These are phyloP conservation scores for Anthonomus grandis DNA, from an alignment of 1,140 invertebrate species.

Conservation along the genomic window DNA sequence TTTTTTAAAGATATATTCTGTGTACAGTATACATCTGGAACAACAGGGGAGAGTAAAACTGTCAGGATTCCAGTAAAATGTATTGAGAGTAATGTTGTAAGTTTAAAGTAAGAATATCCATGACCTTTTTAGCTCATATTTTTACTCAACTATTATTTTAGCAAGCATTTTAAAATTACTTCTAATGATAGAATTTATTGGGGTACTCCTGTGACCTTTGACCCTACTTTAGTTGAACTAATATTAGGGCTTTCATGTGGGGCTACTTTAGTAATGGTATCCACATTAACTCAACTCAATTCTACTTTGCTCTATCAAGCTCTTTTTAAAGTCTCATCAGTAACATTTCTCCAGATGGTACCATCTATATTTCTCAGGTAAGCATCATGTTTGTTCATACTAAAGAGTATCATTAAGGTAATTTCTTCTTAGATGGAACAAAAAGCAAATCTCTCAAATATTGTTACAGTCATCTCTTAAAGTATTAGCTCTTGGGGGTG, in stretches of 20 bases:
- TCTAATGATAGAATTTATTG: slow-evolving; percentile 64
- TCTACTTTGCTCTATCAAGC: slow-evolving; percentile 51
- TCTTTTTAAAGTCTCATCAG: slow-evolving; percentile 47
- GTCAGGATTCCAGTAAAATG: slow-evolving; percentile 60
- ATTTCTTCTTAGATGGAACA: slow-evolving; percentile 52
- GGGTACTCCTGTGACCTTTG: slow-evolving; percentile 75
- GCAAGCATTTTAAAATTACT: slow-evolving; percentile 53
- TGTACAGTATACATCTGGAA: slow-evolving; percentile 62
- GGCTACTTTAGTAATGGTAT: slow-evolving; percentile 62
- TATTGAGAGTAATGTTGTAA: slow-evolving; percentile 61
- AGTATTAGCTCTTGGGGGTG: slow-evolving; percentile 62
- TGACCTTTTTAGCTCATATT: not conserved
- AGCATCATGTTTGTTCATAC: not conserved
- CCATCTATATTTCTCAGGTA: slow-evolving; percentile 63
- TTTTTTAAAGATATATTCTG: slow-evolving; percentile 54
- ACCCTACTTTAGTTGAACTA: slow-evolving; percentile 76
- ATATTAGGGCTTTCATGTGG: slow-evolving; percentile 63
- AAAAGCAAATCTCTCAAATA: slow-evolving; percentile 56
- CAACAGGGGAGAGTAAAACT: slow-evolving; percentile 61
- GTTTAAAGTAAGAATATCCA: slow-evolving; percentile 49
- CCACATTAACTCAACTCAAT: slow-evolving; percentile 53
- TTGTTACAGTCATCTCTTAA: slow-evolving; percentile 55
- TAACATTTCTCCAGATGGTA: slow-evolving; percentile 73
- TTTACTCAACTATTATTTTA: slow-evolving; percentile 28
- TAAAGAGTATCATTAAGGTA: too few relatives aligned